phyloP scores from a whole-genome alignment of 2,797 vertebrate genomes.

The Tauraco hartlaubi region DNA sequence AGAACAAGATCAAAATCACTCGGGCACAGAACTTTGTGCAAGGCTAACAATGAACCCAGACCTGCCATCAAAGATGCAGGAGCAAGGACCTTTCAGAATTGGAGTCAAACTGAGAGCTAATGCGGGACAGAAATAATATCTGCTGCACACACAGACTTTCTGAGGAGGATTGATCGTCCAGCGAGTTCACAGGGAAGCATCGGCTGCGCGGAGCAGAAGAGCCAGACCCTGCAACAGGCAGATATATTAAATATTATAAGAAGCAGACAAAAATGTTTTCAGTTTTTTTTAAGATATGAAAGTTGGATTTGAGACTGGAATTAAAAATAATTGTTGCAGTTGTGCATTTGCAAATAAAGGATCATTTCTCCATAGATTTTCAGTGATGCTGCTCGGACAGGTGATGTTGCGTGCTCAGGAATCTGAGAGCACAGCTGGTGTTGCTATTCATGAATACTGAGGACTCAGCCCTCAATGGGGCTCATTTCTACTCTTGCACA shows the following conservation, averaged over 20 bases:
- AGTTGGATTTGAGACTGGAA: neutral
- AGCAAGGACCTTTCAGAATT: neutral
- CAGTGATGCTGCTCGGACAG: neutral
- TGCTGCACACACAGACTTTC: neutral
- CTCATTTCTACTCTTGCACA: neutral
- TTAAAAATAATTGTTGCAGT: neutral
- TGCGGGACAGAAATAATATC: neutral
- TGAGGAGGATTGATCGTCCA: neutral
- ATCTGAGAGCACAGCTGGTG: neutral
- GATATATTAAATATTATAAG: neutral
- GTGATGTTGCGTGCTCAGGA: neutral
- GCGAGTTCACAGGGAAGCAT: neutral
- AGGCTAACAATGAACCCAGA: neutral
- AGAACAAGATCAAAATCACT: neutral
- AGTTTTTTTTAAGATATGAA: neutral
- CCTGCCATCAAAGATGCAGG: neutral
- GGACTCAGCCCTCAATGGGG: neutral
- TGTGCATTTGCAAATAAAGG: neutral
- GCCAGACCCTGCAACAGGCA: neutral
- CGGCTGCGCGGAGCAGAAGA: neutral
- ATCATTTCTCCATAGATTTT: neutral
- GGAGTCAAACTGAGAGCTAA: neutral
- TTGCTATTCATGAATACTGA: neutral
- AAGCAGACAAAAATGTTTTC: neutral
- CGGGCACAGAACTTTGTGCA: neutral